phyloP scores from a whole-genome alignment of 2,888 invertebrate genomes.

The Lepetodrilus schrolli region DNA sequence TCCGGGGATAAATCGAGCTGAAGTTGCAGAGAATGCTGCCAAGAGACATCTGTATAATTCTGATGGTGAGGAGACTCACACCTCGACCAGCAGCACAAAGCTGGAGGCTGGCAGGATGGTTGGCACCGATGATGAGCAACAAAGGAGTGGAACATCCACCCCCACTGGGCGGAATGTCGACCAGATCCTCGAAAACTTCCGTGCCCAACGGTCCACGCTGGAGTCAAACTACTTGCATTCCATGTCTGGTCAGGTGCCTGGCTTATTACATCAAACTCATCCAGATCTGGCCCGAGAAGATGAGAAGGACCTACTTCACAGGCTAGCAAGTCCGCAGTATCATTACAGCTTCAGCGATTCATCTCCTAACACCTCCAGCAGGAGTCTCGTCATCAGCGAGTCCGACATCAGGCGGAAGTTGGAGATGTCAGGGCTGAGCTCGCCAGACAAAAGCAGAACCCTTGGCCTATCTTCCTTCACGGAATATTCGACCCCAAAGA shows the following conservation, averaged over 20 bases:
- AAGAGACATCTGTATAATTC: constrained; percentile 35
- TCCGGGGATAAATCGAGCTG: not conserved
- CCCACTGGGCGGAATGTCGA: not conserved
- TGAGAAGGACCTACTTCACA: constrained; percentile 53
- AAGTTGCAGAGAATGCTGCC: constrained; percentile 3
- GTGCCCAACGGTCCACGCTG: constrained; percentile 4
- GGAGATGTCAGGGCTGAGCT: constrained; percentile 61
- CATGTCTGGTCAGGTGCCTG: constrained; percentile 59
- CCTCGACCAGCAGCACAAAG: constrained; percentile 41
- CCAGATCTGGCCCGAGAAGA: constrained; percentile 61
- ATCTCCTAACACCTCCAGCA: not conserved
- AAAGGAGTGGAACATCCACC: not conserved
- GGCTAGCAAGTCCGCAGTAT: constrained; percentile 43
- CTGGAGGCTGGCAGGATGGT: constrained; percentile 12
- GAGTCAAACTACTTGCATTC: constrained; percentile 35
- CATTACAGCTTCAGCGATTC: constrained; percentile 48
- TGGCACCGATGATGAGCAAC: constrained; percentile 18
- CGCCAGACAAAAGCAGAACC: constrained; percentile 38
- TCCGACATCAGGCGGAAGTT: constrained; percentile 55
- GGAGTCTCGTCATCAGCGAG: constrained; percentile 13
- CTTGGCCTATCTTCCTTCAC: constrained; percentile 20
- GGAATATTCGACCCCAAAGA: constrained; percentile 6
- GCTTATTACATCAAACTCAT: constrained; percentile 56
- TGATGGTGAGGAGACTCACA: constrained; percentile 47
- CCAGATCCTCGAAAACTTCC: not conserved